phyloP scores from a whole-genome alignment of 1,140 invertebrate genomes.

The Ladona fulva region DNA sequence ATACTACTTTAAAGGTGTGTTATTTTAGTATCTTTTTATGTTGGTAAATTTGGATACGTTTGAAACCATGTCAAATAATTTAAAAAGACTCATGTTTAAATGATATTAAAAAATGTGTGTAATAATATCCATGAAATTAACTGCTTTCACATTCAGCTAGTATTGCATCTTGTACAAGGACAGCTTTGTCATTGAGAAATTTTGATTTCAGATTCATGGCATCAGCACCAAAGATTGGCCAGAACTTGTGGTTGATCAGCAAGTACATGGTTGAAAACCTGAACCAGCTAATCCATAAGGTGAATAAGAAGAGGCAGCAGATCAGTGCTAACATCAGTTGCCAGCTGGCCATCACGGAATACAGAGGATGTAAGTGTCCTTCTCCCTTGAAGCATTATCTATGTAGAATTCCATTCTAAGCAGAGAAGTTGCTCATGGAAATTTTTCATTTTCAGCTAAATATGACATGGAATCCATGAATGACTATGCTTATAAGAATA shows the following conservation, averaged over 20 bases:
- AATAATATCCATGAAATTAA: too few relatives aligned
- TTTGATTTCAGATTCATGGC: conserved; percentile 43
- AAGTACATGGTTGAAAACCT: conserved; percentile 48
- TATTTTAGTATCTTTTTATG: too few relatives aligned
- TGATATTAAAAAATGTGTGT: too few relatives aligned
- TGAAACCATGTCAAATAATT: too few relatives aligned
- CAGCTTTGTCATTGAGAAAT: conserved; percentile 17
- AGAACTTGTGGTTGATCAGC: conserved; percentile 41
- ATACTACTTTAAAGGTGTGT: too few relatives aligned
- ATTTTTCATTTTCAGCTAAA: conserved; percentile 32
- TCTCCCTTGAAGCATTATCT: conserved; percentile 16
- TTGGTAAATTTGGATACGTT: too few relatives aligned
- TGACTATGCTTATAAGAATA: conserved; percentile 36
- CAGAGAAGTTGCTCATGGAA: neutral
- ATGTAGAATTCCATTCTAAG: neutral
- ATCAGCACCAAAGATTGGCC: conserved; percentile 47
- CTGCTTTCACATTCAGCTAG: too few relatives aligned
- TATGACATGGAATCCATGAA: conserved; percentile 35
- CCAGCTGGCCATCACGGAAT: conserved; percentile 58
- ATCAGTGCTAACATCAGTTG: conserved; percentile 52
- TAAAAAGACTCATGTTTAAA: too few relatives aligned
- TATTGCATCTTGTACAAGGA: too few relatives aligned
- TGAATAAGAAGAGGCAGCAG: conserved; percentile 43
- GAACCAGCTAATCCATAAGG: conserved; percentile 33
- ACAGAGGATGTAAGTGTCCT: conserved; percentile 41